Evolutionary conservation across 2,113 vertebrate species (phyloP), one percentile per base, ranked within the genome.

Genomic region (Macquaria ambigua): DNA sequence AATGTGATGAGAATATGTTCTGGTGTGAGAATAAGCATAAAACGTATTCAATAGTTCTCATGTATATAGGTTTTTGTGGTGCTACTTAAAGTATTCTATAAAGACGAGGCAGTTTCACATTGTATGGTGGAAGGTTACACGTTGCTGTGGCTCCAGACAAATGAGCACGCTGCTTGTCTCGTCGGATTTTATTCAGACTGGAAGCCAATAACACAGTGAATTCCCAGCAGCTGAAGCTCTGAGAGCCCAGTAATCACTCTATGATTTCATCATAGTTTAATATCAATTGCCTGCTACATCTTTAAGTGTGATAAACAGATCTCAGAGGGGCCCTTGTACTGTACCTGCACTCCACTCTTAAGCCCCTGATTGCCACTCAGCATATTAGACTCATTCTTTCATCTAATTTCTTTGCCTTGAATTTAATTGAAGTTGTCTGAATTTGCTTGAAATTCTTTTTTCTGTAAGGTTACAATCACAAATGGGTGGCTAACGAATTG

Each of bases 1-100:
- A 92, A 94, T 94, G 93, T 95, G 93, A 93, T 91, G 77, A 91
- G 87, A 88, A 89, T 91, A 90, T 92, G 87, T 92, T 91, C 80
- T 88, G 81, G 59, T 84, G 86, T 93, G 74, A 88, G 87, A 89
- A 90, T 81, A 87, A 83, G 81, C 88, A 92, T 93, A 90, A 87
- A 88, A 90, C 87, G 90, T 93, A 86, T 91, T 93, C 87, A 91
- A 77, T 81, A 91, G 93, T 95, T 95, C 92, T 95, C 93, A 93
- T 94, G 91, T 94, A 94, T 5, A 93, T 91, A 93, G 64, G 81
- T 93, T 89, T 92, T 91, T 88, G 91, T 94, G 94, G 93, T 94
- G 93, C 94, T 94, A 93, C 82, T 87, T 89, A 84, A 59, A 84
- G 70, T 86, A 81, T 79, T 61, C 50, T 85, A 79, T 68, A 83